Evolutionary conservation across 2,113 vertebrate species (phyloP), one percentile per base, ranked within the genome.

Genomic region (Puntigrus tetrazona): DNA sequence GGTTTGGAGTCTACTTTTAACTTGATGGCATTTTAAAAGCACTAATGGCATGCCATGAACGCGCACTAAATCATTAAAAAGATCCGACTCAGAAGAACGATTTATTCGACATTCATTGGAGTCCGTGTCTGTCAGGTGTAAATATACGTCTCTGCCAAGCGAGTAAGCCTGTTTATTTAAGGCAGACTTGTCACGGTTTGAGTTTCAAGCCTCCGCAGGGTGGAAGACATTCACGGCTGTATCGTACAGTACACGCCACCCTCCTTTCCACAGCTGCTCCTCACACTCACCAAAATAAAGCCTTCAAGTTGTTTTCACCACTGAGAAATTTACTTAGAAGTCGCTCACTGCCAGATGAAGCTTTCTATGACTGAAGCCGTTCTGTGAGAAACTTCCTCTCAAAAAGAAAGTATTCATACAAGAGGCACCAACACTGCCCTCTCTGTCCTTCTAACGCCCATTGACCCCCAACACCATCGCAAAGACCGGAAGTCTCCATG

Each of bases 401-500:
- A 14, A 69, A n/a, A 86, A 89, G 79, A 87, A 85, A 81, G 84
- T 77, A 67, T 72, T 81, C 43, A 77, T 89, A 78, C 72, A 86
- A 69, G 87, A 91, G 86, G 86, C 92, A 59, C 59, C 89, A 92
- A 93, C 90, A 93, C 93, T 94, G 93, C 91, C 93, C 92, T 91
- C 93, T 94, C 94, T 92, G 89, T 89, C 91, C 88, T 84, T 63
- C 88, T 86, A 69, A 52, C 59, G 13, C 67, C 75, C 74, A 81
- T 20, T 91, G 93, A 92, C 93, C 93, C 91, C 85, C 91, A 89
- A 84, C 92, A 92, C 90, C 90, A 88, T 89, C 27, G 63, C 47
- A 83, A 86, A 91, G 91, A 93, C 90, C 91, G 93, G 94, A 95
- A 92, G 93, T 94, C 95, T 90, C 94, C 92, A 95, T 95, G 94